phyloP scores from a whole-genome alignment of 2,113 vertebrate genomes.

The Danionella cerebrum region DNA sequence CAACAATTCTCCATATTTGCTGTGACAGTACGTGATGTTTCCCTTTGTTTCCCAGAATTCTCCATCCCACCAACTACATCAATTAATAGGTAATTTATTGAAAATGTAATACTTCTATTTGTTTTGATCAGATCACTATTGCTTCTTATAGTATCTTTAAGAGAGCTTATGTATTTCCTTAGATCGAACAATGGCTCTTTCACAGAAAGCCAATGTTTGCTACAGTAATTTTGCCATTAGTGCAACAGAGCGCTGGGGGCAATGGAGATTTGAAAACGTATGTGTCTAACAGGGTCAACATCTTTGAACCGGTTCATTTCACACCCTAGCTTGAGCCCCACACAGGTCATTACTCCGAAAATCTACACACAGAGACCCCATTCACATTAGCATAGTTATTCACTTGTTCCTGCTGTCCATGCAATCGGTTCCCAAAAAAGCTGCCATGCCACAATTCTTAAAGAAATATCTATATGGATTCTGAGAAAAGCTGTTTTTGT shows the following conservation, averaged over 20 bases:
- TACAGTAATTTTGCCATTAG: conserved; percentile 3
- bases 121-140: no score
- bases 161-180: not conserved
- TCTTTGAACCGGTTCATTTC: conserved; percentile 17
- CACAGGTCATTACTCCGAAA: conserved; percentile 17
- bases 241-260: not conserved
- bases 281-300: conserved; percentile 11
- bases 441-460: conserved; percentile 5
- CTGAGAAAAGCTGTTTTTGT: not conserved
- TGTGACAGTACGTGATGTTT: not conserved
- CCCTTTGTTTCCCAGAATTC: no score
- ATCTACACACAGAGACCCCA: conserved; percentile 21
- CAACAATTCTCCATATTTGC: not conserved
- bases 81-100: no score
- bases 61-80: no score
- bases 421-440: conserved; percentile 6
- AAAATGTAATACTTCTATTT: no score
- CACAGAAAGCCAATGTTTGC: not conserved
- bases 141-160: no score
- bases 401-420: not conserved
- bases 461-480: not conserved
- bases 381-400: conserved; percentile 26
- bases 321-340: conserved; percentile 10
- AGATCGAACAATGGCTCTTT: not conserved
- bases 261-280: not conserved